Evolutionary conservation across 2,113 vertebrate genomes (phyloP).

Genomic region (Vimba vimba): DNA sequence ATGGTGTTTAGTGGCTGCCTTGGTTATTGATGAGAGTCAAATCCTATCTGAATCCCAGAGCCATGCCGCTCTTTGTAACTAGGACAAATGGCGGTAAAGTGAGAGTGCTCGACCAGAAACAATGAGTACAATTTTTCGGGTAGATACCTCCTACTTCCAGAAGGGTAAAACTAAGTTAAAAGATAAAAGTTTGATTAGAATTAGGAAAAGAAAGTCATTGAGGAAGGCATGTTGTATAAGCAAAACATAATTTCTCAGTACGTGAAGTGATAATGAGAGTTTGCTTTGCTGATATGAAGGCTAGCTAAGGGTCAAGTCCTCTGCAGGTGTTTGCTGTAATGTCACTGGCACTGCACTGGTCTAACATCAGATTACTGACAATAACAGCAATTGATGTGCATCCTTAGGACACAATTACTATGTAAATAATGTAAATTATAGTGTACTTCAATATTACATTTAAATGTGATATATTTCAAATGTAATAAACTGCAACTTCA

Average conservation of each 20-base stretch:
- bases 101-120: not conserved
- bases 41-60: conserved; percentile 35
- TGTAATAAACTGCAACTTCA: not conserved
- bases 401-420: not conserved
- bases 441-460: too few relatives aligned
- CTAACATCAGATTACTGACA: conserved; percentile 5
- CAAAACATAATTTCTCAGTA: too few relatives aligned
- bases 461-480: too few relatives aligned
- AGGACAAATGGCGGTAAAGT: conserved; percentile 27
- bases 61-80: conserved; percentile 26
- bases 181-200: not conserved
- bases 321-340: conserved; percentile 1
- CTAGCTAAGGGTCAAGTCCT: not conserved
- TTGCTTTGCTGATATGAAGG: conserved; percentile 18
- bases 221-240: too few relatives aligned
- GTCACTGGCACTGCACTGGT: not conserved
- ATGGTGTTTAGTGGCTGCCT: conserved; percentile 37
- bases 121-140: not conserved
- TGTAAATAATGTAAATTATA: not conserved
- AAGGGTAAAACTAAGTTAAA: not conserved
- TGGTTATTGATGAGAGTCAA: conserved; percentile 48
- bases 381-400: not conserved
- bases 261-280: not conserved
- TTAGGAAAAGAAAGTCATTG: not conserved
- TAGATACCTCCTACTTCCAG: not conserved